Conservation (phyloP, 1,140 invertebrate species). For the Drosophila carrolli region DNA sequence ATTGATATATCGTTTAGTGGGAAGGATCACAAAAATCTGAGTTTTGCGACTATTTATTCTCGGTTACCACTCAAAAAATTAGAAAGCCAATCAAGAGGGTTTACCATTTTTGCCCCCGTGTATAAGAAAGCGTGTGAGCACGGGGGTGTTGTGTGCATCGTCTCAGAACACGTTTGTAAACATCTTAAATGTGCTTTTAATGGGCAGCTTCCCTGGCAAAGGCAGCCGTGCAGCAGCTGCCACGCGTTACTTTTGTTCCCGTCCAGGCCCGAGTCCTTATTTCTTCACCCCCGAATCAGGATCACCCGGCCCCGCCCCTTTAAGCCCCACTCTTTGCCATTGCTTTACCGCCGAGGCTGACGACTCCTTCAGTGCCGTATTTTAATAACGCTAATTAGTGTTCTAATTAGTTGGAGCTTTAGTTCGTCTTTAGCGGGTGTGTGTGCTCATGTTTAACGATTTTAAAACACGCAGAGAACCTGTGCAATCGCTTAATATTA, state of each 20-base stretch:
- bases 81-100: too few relatives aligned
- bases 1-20: too few relatives aligned
- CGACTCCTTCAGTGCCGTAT: constrained; percentile 48
- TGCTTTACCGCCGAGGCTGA: constrained; percentile 17
- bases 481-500: constrained; percentile 51
- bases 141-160: constrained; percentile 44
- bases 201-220: constrained; percentile 66
- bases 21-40: too few relatives aligned
- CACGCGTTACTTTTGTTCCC: constrained; percentile 23
- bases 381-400: constrained; percentile 82
- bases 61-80: too few relatives aligned
- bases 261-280: background rate
- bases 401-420: constrained; percentile 77
- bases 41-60: too few relatives aligned
- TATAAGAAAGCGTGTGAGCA: constrained; percentile 7
- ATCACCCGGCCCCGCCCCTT: background rate
- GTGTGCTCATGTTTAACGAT: constrained; percentile 57
- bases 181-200: constrained; percentile 83
- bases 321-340: constrained; percentile 32
- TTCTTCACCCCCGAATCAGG: background rate
- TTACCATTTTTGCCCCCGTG: constrained; percentile 2
- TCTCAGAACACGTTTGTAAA: constrained; percentile 80
- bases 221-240: constrained; percentile 38
- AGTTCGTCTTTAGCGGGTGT: constrained; percentile 39
- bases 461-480: constrained; percentile 60